Conservation (phyloP, 2,113 vertebrate genomes). For the Cyanoramphus novaezelandiae region DNA sequence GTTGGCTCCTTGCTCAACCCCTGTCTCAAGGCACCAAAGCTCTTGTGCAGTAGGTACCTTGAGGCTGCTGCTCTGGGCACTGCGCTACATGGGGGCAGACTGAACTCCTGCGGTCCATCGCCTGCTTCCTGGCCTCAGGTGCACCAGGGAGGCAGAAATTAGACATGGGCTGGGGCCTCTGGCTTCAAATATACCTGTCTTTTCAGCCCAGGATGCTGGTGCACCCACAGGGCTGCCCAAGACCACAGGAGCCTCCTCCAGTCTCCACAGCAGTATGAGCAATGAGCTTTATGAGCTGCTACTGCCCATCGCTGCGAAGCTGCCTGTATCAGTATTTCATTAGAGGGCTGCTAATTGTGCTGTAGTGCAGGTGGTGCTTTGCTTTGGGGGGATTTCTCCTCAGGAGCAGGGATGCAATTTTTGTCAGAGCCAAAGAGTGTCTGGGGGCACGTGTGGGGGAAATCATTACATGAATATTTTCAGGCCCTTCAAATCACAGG, state of each 20-base stretch:
- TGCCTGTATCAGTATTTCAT: background rate
- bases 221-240: background rate
- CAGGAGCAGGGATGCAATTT: background rate
- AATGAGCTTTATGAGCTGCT: background rate
- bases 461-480: background rate
- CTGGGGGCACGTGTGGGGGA: background rate
- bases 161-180: background rate
- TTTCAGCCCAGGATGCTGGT: background rate
- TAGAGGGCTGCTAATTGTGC: background rate
- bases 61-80: background rate
- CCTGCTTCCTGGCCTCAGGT: background rate
- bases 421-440: background rate
- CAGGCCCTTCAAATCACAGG: background rate
- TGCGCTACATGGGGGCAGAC: background rate
- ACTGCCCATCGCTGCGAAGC: background rate
- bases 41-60: accelerated
- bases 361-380: background rate
- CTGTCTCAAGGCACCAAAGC: background rate
- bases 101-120: background rate
- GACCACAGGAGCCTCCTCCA: background rate
- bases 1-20: background rate
- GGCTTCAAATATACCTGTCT: background rate
- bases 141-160: background rate
- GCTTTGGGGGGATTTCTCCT: background rate
- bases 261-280: background rate